A percentile compares a stretch with the other conserved stretches of the same genome.
phyloP scores from a whole-genome alignment of 2,113 vertebrate genomes.

The Fukomys damarensis region DNA sequence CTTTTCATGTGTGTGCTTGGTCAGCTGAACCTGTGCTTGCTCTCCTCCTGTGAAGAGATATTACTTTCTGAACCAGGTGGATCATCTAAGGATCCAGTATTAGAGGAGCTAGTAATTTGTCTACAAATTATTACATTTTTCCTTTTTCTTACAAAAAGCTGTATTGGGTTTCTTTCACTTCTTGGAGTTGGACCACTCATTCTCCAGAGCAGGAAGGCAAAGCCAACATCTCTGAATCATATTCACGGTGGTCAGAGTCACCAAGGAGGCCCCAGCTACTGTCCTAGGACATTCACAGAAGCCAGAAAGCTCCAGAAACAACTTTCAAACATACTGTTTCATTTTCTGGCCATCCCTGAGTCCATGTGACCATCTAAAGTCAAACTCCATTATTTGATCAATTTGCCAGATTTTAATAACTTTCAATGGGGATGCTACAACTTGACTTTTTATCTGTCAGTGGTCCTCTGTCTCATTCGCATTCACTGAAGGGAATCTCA shows the following conservation, averaged over 20 bases:
- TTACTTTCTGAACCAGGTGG: not conserved
- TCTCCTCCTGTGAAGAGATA: not conserved
- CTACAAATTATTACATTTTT: not conserved
- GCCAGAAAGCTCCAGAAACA: not conserved
- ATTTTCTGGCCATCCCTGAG: not conserved
- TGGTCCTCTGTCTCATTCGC: not conserved
- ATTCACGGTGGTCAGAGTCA: not conserved
- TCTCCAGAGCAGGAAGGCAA: not conserved
- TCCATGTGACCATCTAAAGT: not conserved
- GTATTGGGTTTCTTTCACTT: not conserved
- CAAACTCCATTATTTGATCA: not conserved
- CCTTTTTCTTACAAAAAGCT: not conserved
- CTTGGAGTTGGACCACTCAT: not conserved
- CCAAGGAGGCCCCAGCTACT: not conserved
- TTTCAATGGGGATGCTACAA: not conserved
- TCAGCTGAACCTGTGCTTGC: not conserved
- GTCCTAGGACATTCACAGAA: not conserved
- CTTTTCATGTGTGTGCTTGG: not conserved
- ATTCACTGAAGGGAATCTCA: not conserved
- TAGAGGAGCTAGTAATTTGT: not conserved
- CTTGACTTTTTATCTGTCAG: not conserved
- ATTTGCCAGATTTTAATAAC: slow-evolving; percentile 1
- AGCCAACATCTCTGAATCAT: not conserved
- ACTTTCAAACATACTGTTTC: not conserved
- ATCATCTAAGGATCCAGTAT: not conserved